A percentile compares a stretch with the other conserved stretches of the same genome.
Evolutionary conservation across 2,888 invertebrate genomes (phyloP).

Genomic region (Chrysolina haemoptera): DNA sequence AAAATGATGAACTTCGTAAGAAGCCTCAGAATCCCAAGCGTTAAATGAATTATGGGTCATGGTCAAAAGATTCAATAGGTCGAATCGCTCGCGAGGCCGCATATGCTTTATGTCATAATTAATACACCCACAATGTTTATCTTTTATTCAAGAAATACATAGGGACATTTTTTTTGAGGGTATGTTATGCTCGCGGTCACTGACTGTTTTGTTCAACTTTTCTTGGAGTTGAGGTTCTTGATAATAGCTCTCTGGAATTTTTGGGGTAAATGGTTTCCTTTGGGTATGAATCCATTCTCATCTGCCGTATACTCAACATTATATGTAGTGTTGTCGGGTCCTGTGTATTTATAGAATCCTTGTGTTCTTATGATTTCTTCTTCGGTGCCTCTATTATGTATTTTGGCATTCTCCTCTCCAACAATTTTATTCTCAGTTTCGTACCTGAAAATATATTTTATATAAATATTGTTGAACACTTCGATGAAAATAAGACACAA

Average conservation of each 20-base stretch:
- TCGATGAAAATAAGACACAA: too few species aligned
- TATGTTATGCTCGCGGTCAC: not conserved
- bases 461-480: not conserved
- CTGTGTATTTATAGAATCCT: conserved; percentile 78
- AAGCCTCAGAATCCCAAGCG: too few species aligned
- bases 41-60: too few species aligned
- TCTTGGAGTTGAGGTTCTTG: conserved; percentile 14
- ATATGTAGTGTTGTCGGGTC: conserved; percentile 74
- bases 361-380: conserved; percentile 76
- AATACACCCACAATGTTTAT: too few species aligned
- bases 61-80: too few species aligned
- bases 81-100: too few species aligned
- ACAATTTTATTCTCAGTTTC: conserved; percentile 78
- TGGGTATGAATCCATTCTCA: conserved; percentile 75
- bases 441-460: conserved; percentile 66
- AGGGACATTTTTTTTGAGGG: not conserved
- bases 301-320: conserved; percentile 76
- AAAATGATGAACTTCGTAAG: too few species aligned
- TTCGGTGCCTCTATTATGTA: conserved; percentile 69
- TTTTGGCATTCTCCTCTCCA: conserved; percentile 74
- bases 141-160: too few species aligned
- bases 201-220: not conserved
- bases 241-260: conserved; percentile 37
- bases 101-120: too few species aligned
- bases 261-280: conserved; percentile 46